Conservation (phyloP, 2,888 invertebrate species). For the Platynereis dumerilii region DNA sequence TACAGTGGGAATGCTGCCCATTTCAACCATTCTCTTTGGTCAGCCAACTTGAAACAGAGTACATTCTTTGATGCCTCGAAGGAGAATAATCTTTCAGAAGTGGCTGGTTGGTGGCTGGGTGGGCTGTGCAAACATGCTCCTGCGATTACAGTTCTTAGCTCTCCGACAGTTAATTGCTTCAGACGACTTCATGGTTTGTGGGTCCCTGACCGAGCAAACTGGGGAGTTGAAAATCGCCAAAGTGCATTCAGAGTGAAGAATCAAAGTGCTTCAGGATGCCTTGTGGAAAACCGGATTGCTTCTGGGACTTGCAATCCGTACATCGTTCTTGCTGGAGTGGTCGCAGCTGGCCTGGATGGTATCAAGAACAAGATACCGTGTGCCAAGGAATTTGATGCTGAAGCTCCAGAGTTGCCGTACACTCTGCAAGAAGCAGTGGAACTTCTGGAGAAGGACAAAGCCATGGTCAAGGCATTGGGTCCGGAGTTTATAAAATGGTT, state of each 20-base stretch:
- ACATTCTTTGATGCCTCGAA: slow-evolving; percentile 23
- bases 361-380: slow-evolving; percentile 22
- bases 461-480: slow-evolving; percentile 30
- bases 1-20: slow-evolving; percentile 31
- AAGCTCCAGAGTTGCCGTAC: slow-evolving; percentile 25
- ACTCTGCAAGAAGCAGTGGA: slow-evolving; percentile 33
- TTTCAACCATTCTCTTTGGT: slow-evolving; percentile 39
- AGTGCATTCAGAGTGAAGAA: slow-evolving; percentile 30
- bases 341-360: slow-evolving; percentile 39
- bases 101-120: slow-evolving; percentile 35
- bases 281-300: slow-evolving; percentile 36
- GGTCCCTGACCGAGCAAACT: slow-evolving; percentile 29
- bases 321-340: slow-evolving; percentile 33
- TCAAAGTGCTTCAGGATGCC: slow-evolving; percentile 10
- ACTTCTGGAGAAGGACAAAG: slow-evolving; percentile 28
- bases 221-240: slow-evolving; percentile 37
- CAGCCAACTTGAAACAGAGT: slow-evolving; percentile 13
- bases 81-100: slow-evolving; percentile 23
- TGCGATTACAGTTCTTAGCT: slow-evolving; percentile 36
- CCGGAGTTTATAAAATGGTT: slow-evolving; percentile 35
- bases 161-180: slow-evolving; percentile 41
- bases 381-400: slow-evolving; percentile 2
- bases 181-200: slow-evolving; percentile 27
- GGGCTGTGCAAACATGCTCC: slow-evolving; percentile 35
- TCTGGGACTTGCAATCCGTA: slow-evolving; percentile 33